Evolutionary conservation across 2,888 invertebrate species (phyloP).

Genomic region (Diaperis boleti): DNA sequence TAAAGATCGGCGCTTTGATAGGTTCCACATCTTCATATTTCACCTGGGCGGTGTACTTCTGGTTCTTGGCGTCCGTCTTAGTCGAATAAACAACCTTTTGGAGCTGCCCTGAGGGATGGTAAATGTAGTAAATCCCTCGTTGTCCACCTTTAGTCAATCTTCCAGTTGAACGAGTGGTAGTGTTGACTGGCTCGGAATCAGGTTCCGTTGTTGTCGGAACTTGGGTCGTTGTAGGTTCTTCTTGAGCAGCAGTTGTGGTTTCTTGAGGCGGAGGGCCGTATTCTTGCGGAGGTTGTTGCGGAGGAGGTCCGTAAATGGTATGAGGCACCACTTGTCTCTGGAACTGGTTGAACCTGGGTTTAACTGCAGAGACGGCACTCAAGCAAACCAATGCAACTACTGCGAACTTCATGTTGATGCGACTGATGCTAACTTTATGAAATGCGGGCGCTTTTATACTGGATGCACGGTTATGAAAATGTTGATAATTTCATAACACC

Average conservation of each 20-base stretch:
- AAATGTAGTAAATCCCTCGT: conserved; percentile 74
- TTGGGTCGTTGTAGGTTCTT: conserved; percentile 43
- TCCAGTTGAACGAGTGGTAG: conserved; percentile 19
- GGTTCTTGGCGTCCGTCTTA: conserved; percentile 68
- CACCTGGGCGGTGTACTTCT: conserved; percentile 75
- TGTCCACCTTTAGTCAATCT: conserved; percentile 51
- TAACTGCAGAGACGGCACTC: conserved; percentile 30
- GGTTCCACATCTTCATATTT: conserved; percentile 74
- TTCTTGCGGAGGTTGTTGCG: conserved; percentile 23
- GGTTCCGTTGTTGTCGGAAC: conserved; percentile 40
- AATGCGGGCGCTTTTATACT: conserved; percentile 10
- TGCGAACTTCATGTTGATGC: conserved; percentile 23
- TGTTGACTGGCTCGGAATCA: conserved; percentile 24
- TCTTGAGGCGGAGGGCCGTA: conserved; percentile 46
- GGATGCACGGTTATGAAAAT: conserved; percentile 16
- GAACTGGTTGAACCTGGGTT: conserved; percentile 31
- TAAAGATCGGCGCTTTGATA: conserved; percentile 74
- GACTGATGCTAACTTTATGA: conserved; percentile 1
- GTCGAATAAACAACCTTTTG: conserved; percentile 74
- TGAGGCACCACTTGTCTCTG: conserved; percentile 35
- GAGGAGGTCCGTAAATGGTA: conserved; percentile 60
- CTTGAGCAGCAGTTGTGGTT: conserved; percentile 55
- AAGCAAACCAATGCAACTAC: conserved; percentile 21
- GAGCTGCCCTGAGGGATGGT: conserved; percentile 73
- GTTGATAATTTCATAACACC: conserved; percentile 9